Evolutionary conservation across 1,140 invertebrate species (phyloP).

Genomic region (Eciton burchellii): DNA sequence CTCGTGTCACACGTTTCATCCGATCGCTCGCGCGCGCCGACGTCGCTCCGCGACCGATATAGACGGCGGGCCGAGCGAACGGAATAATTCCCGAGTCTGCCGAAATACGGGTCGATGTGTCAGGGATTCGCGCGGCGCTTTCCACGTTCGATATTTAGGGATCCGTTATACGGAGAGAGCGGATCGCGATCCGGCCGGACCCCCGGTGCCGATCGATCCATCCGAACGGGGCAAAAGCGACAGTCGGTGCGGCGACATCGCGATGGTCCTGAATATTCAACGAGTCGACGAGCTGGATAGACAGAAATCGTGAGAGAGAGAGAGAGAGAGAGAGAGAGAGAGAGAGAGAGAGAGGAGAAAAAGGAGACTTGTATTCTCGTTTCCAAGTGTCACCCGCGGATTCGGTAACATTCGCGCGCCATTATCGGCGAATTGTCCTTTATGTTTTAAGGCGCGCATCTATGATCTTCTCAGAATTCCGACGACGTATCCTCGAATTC

Average conservation of each 20-base stretch:
- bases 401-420: slow-evolving; percentile 34
- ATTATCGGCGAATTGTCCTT: slow-evolving; percentile 47
- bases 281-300: slow-evolving; percentile 9
- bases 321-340: not conserved
- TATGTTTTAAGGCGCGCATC: slow-evolving; percentile 17
- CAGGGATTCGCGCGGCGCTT: slow-evolving; percentile 50
- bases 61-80: slow-evolving; percentile 55
- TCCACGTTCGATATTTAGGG: slow-evolving; percentile 66
- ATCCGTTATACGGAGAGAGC: slow-evolving; percentile 46
- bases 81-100: slow-evolving; percentile 66
- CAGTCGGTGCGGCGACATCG: slow-evolving; percentile 48
- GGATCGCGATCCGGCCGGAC: slow-evolving; percentile 51
- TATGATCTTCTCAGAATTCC: no score
- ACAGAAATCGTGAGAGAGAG: not conserved
- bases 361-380: slow-evolving; percentile 34
- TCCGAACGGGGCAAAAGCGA: slow-evolving; percentile 21
- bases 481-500: slow-evolving; percentile 10
- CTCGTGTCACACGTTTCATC: slow-evolving; percentile 63
- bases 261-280: slow-evolving; percentile 69
- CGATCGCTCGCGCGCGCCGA: slow-evolving; percentile 17
- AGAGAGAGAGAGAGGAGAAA: not conserved
- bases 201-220: slow-evolving; percentile 37
- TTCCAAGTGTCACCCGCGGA: slow-evolving; percentile 27
- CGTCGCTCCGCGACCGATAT: slow-evolving; percentile 53
- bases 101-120: slow-evolving; percentile 69